A percentile compares a stretch with the other conserved stretches of the same genome.
Evolutionary conservation across 92 coral and sea anemone species (phyloP).

Genomic region (Phenganax marumi): DNA sequence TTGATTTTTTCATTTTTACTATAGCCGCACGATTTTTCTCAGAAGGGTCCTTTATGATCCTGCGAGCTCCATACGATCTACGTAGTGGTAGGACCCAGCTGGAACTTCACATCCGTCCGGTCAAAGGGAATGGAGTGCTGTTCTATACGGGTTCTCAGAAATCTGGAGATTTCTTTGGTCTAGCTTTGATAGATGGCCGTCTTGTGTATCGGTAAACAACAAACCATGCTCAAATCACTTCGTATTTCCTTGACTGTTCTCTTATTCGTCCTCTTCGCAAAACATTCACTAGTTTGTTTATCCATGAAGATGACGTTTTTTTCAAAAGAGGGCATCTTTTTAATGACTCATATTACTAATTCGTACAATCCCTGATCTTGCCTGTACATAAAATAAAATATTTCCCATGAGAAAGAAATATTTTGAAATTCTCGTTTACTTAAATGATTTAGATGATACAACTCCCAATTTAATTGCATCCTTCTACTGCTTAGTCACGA

Average conservation of each 20-base stretch:
- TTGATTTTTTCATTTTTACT: not conserved
- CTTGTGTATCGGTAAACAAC: slow-evolving; percentile 26
- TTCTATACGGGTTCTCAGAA: slow-evolving; percentile 19
- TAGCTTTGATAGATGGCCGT: slow-evolving; percentile 28
- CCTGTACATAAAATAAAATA: not conserved
- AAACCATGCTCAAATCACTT: not conserved
- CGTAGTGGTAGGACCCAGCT: slow-evolving; percentile 16
- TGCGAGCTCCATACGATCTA: slow-evolving; percentile 16
- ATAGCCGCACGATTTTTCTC: slow-evolving; percentile 8
- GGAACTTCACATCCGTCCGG: slow-evolving; percentile 32
- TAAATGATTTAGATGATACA: not conserved
- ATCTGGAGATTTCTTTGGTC: slow-evolving; percentile 37
- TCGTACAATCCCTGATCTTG: not conserved
- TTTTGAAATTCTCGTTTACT: not conserved
- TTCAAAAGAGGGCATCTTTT: no score
- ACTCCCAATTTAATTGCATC: not conserved
- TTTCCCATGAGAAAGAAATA: not conserved
- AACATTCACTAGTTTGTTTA: no score
- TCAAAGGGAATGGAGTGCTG: slow-evolving; percentile 23
- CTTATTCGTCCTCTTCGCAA: no score
- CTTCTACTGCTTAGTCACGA: slow-evolving; percentile 3
- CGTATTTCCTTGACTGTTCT: no score
- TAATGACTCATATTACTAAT: not conserved
- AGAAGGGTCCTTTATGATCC: slow-evolving; percentile 19
- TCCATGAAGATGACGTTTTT: no score